Conservation (phyloP, 2,888 invertebrate species). For the Lymantria dispar region DNA sequence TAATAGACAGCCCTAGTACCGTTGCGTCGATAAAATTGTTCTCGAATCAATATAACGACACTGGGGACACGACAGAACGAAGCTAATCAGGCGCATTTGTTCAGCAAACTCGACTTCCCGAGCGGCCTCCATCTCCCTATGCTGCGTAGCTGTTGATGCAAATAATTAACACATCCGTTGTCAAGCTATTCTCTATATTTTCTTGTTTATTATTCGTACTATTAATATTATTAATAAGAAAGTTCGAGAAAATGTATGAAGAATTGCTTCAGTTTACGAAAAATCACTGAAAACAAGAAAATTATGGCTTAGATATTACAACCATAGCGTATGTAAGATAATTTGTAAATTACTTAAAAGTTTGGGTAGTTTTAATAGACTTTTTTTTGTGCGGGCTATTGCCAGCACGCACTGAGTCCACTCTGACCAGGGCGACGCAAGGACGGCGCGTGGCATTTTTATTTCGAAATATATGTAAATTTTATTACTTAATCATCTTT, state of each 20-base stretch:
- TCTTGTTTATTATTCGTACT: not conserved
- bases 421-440: no score
- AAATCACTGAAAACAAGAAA: no score
- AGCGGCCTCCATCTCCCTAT: conserved; percentile 24
- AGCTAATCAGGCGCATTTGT: conserved; percentile 77
- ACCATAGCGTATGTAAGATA: no score
- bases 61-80: conserved; percentile 58
- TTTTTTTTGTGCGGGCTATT: no score
- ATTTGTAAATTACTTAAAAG: no score
- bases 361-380: no score
- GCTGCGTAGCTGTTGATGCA: conserved; percentile 44
- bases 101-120: conserved; percentile 57
- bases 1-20: not conserved
- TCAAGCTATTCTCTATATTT: conserved; percentile 25
- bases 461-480: no score
- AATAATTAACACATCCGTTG: conserved; percentile 67
- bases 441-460: no score
- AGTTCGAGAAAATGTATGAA: not conserved
- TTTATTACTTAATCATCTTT: no score
- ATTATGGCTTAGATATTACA: no score
- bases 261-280: no score
- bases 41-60: conserved; percentile 36
- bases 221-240: not conserved
- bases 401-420: no score
- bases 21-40: conserved; percentile 28